These are phyloP conservation scores for Seriola quinqueradiata DNA, from an alignment of 2,113 vertebrate species.

Conservation along the genomic window DNA sequence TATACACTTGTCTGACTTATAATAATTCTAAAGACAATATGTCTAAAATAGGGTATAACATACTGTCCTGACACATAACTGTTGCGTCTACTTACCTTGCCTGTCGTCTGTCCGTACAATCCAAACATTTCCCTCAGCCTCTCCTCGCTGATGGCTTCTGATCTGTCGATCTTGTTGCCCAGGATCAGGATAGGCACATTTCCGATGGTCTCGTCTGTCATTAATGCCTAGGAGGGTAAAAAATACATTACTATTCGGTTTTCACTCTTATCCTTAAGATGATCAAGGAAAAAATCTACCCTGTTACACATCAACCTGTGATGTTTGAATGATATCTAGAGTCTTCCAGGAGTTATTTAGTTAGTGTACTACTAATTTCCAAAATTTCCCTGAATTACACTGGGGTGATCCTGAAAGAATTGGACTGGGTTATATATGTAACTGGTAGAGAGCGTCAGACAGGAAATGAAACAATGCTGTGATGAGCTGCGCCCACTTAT, in stretches of 20 bases:
- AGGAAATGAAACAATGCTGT: background rate
- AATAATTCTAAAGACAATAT: background rate
- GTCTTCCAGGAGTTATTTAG: background rate
- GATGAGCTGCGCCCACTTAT: too few relatives aligned
- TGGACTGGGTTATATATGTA: too few relatives aligned
- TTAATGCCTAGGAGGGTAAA: constrained; percentile 87
- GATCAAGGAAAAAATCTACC: too few relatives aligned
- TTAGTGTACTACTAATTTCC: background rate
- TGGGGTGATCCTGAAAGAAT: too few relatives aligned
- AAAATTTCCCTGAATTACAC: background rate
- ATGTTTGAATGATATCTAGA: background rate
- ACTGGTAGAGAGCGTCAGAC: too few relatives aligned
- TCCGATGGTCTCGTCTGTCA: constrained; percentile 98
- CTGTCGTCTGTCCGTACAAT: constrained; percentile 96
- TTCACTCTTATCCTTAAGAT: background rate
- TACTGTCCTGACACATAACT: background rate
- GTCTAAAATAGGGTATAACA: background rate
- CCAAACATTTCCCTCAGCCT: constrained; percentile 92
- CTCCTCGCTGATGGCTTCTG: constrained; percentile 97
- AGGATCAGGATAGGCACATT: constrained; percentile 98
- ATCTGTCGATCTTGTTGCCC: constrained; percentile 98
- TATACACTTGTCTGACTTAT: too few relatives aligned
- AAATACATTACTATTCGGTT: background rate
- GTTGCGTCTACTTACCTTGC: constrained; percentile 87
- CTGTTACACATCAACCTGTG: background rate